These are phyloP conservation scores for Drosophila antonietae DNA, from an alignment of 2,888 invertebrate genomes.

Conservation along the genomic window DNA sequence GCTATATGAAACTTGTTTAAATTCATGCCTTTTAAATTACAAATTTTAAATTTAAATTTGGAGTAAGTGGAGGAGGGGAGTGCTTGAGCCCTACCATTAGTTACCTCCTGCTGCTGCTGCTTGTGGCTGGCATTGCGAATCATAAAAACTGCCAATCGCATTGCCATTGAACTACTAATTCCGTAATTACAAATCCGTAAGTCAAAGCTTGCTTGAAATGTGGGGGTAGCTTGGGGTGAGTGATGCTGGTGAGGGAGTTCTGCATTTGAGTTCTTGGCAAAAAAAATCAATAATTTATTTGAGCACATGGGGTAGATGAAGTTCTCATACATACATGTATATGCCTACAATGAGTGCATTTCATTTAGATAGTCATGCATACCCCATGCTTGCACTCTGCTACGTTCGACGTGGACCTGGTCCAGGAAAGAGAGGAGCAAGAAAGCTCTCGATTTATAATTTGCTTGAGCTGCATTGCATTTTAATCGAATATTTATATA, in stretches of 20 bases:
- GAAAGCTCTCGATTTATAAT: no score
- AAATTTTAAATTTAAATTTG: no score
- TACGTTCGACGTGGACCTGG: no score
- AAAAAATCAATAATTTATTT: slow-evolving; percentile 72
- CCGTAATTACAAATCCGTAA: slow-evolving; percentile 74
- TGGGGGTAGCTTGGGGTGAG: background rate
- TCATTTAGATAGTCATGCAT: slow-evolving; percentile 14
- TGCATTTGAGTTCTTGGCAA: slow-evolving; percentile 25
- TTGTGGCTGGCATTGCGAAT: slow-evolving; percentile 40
- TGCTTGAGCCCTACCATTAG: background rate
- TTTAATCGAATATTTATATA: no score
- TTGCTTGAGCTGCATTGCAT: no score
- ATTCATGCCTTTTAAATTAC: slow-evolving; percentile 40
- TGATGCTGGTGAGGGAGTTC: background rate
- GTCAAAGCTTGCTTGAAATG: slow-evolving; percentile 37
- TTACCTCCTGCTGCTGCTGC: background rate
- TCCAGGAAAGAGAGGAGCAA: background rate
- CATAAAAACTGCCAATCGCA: slow-evolving; percentile 60
- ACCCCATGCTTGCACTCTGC: background rate
- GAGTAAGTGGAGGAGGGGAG: background rate
- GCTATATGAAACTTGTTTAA: no score
- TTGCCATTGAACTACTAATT: slow-evolving; percentile 62
- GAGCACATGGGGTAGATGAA: no score
- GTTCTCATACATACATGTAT: no score
- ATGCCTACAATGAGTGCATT: background rate